phyloP scores from a whole-genome alignment of 2,113 vertebrate genomes.

The Notarius lentiginosus region DNA sequence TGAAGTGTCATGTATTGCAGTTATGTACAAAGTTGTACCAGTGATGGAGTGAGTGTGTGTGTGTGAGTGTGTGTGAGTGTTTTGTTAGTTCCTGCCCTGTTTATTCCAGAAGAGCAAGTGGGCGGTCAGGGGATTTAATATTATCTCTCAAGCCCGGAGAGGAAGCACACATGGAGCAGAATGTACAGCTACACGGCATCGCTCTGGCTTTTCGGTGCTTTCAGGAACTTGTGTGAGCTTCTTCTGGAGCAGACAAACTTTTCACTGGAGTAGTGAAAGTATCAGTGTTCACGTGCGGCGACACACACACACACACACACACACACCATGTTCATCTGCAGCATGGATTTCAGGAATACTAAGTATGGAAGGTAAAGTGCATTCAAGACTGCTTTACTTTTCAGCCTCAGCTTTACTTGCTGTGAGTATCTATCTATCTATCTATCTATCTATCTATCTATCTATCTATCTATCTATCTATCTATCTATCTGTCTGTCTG shows the following conservation, averaged over 20 bases:
- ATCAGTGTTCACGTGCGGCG: not conserved
- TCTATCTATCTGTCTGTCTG: too few species aligned
- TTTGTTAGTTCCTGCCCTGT: slow-evolving; percentile 26
- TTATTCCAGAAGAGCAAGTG: slow-evolving; percentile 35
- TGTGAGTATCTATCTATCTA: not conserved
- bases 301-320: not conserved
- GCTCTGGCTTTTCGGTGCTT: not conserved
- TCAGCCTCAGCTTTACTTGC: slow-evolving; percentile 7
- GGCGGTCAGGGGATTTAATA: slow-evolving; percentile 43
- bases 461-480: too few species aligned
- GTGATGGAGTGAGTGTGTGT: not conserved
- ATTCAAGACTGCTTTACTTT: slow-evolving; percentile 4
- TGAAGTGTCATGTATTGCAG: not conserved
- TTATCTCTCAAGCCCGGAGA: slow-evolving; percentile 17
- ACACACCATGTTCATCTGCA: slow-evolving; percentile 43
- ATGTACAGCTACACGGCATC: not conserved
- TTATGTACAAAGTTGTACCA: not conserved
- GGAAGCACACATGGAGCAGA: slow-evolving; percentile 17
- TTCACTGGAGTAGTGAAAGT: not conserved
- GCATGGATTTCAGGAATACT: slow-evolving; percentile 88
- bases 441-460: not conserved
- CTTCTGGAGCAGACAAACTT: too few species aligned
- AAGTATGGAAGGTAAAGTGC: slow-evolving; percentile 82
- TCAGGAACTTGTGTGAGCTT: slow-evolving; percentile 1
- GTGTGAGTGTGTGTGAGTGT: slow-evolving; percentile 16